Percentiles rank a stretch among this genome's conserved stretches.
phyloP scores from a whole-genome alignment of 92 coral and sea anemone genomes.

The Muricea muricata region DNA sequence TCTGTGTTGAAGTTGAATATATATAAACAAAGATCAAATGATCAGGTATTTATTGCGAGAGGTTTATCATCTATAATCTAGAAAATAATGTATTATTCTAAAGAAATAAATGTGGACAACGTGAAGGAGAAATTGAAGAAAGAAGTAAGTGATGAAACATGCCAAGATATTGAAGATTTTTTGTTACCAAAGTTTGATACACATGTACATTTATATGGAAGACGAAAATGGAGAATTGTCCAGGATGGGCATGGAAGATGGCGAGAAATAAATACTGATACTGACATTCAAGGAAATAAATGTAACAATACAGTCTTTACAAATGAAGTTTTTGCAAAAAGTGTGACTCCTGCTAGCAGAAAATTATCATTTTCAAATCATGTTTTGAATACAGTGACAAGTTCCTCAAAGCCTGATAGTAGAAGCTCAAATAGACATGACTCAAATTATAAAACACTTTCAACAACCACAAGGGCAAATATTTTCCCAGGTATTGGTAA shows the following conservation, averaged over 20 bases:
- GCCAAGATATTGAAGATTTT: constrained; percentile 38
- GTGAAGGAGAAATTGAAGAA: constrained; percentile 6
- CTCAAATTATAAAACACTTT: constrained; percentile 68
- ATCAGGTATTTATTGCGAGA: background rate
- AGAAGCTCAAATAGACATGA: background rate
- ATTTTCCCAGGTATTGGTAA: constrained; percentile 95
- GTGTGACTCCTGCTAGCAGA: background rate
- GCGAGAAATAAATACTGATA: constrained; percentile 78
- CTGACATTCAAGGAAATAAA: background rate
- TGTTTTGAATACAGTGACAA: constrained; percentile 6
- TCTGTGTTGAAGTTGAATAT: too few relatives aligned
- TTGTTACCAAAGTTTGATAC: background rate
- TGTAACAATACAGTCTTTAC: too few relatives aligned
- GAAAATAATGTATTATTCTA: background rate
- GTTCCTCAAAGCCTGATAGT: constrained; percentile 5
- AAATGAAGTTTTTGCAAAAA: constrained; percentile 22
- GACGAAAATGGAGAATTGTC: constrained; percentile 71
- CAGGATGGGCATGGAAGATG: constrained; percentile 95
- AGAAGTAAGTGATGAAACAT: constrained; percentile 6
- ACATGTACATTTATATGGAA: background rate
- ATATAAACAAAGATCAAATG: background rate
- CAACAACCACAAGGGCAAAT: constrained; percentile 80
- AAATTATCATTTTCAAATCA: constrained; percentile 14
- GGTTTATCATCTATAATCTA: background rate
- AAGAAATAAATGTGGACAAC: background rate